Conservation (phyloP, 1,140 invertebrate genomes). For the Hirudo medicinalis region DNA sequence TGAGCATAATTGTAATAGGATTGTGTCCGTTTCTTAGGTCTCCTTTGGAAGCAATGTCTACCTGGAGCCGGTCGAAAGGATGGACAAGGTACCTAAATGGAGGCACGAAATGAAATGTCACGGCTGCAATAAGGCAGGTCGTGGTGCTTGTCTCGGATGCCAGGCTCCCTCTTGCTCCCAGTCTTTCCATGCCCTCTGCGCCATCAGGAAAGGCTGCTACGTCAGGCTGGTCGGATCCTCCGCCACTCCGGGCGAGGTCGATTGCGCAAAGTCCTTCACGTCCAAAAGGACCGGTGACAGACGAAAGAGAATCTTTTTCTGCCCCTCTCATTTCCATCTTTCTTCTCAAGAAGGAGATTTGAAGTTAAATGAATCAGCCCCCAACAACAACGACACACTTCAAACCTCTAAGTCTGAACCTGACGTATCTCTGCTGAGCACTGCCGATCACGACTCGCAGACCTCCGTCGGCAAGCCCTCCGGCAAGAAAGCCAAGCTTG, state of each 20-base stretch:
- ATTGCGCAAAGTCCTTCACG: neutral
- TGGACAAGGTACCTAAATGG: slow-evolving; percentile 83
- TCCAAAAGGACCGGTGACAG: slow-evolving; percentile 1
- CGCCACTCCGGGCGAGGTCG: neutral
- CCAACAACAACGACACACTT: too few species aligned
- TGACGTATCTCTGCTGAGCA: slow-evolving; percentile 25
- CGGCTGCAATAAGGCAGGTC: slow-evolving; percentile 82
- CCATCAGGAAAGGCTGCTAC: slow-evolving; percentile 79
- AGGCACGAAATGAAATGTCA: slow-evolving; percentile 76
- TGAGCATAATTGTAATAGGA: too few species aligned
- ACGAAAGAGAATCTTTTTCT: slow-evolving; percentile 7
- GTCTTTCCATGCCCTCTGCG: slow-evolving; percentile 79
- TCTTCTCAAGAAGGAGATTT: neutral
- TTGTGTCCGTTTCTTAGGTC: neutral
- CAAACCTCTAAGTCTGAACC: too few species aligned
- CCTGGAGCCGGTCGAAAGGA: slow-evolving; percentile 88
- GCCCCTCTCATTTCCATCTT: neutral
- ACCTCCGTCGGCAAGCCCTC: slow-evolving; percentile 45
- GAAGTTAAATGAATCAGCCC: too few species aligned
- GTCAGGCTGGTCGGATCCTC: slow-evolving; percentile 72
- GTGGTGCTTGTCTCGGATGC: slow-evolving; percentile 94
- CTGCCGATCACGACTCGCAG: slow-evolving; percentile 26
- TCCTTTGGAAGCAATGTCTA: slow-evolving; percentile 72
- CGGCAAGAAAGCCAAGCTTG: too few species aligned
- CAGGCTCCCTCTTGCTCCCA: slow-evolving; percentile 87